These are phyloP conservation scores for Lasioglossum lativentre DNA, from an alignment of 2,888 invertebrate species.

Conservation along the genomic window DNA sequence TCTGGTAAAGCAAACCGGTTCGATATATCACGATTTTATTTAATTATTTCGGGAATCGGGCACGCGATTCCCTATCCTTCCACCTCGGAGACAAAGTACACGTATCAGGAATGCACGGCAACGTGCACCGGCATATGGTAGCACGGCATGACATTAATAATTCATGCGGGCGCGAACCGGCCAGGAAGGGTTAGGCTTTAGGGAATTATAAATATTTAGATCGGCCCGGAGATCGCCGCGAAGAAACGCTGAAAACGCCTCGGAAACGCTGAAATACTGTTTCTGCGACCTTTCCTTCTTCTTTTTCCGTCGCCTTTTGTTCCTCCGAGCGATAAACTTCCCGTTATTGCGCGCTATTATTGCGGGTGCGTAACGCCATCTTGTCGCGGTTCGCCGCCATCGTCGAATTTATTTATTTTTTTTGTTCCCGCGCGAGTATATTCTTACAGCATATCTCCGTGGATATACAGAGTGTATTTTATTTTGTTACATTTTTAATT, in stretches of 20 bases:
- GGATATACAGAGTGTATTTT: neutral
- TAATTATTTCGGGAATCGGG: conserved; percentile 27
- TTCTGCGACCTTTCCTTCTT: conserved; percentile 21
- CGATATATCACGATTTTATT: conserved; percentile 46
- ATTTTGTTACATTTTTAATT: neutral
- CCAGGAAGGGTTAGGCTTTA: conserved; percentile 71
- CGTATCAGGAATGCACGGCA: conserved; percentile 72
- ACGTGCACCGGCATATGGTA: conserved; percentile 68
- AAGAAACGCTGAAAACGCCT: conserved; percentile 47
- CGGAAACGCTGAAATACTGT: conserved; percentile 27
- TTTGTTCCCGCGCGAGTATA: neutral
- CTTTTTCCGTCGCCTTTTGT: conserved; percentile 16
- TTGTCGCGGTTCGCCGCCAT: neutral
- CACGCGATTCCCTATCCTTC: conserved; percentile 60
- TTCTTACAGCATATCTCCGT: too few species aligned
- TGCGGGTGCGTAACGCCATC: conserved; percentile 20
- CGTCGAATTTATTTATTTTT: neutral
- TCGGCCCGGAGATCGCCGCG: conserved; percentile 68
- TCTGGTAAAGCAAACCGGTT: neutral
- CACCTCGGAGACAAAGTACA: conserved; percentile 68
- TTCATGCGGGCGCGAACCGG: conserved; percentile 70
- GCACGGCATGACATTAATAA: conserved; percentile 74
- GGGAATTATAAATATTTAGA: conserved; percentile 78
- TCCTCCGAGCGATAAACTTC: conserved; percentile 34
- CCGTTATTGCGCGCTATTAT: conserved; percentile 20